phyloP scores from a whole-genome alignment of 1,140 invertebrate species.

The Samia ricini region DNA sequence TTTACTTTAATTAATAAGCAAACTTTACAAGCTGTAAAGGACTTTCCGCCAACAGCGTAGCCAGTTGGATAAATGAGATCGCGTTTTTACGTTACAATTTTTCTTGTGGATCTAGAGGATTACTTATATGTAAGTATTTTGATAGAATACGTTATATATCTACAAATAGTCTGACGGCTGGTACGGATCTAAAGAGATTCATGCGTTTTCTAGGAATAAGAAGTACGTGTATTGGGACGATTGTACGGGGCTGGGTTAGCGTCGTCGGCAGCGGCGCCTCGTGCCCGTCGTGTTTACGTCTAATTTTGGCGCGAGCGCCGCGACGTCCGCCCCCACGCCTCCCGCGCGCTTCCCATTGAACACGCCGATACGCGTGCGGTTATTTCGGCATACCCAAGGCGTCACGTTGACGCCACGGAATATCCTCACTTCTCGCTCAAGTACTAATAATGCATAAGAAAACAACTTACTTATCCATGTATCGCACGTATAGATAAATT shows the following conservation, averaged over 20 bases:
- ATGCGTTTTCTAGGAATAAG: neutral
- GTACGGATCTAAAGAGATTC: neutral
- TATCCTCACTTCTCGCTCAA: slow-evolving; percentile 24
- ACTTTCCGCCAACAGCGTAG: no score
- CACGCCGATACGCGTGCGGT: slow-evolving; percentile 57
- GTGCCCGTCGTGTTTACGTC: slow-evolving; percentile 71
- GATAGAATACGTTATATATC: no score
- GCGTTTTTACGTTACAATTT: no score
- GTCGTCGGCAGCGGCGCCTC: slow-evolving; percentile 56
- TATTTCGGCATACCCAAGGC: slow-evolving; percentile 61
- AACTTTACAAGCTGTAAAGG: no score
- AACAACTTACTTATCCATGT: neutral
- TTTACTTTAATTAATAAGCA: no score
- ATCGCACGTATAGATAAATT: neutral
- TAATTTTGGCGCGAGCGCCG: slow-evolving; percentile 74
- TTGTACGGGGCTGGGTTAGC: slow-evolving; percentile 24
- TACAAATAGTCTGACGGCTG: no score
- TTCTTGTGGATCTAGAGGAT: no score
- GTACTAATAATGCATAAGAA: neutral
- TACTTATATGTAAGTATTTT: no score
- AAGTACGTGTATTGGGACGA: slow-evolving; percentile 5
- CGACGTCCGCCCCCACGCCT: slow-evolving; percentile 50
- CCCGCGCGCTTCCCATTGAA: slow-evolving; percentile 64
- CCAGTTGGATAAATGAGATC: no score
- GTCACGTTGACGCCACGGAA: slow-evolving; percentile 39